Evolutionary conservation across 2,888 invertebrate genomes (phyloP), one percentile per base, ranked within the genome.

Genomic region (Drosophila barbarae): DNA sequence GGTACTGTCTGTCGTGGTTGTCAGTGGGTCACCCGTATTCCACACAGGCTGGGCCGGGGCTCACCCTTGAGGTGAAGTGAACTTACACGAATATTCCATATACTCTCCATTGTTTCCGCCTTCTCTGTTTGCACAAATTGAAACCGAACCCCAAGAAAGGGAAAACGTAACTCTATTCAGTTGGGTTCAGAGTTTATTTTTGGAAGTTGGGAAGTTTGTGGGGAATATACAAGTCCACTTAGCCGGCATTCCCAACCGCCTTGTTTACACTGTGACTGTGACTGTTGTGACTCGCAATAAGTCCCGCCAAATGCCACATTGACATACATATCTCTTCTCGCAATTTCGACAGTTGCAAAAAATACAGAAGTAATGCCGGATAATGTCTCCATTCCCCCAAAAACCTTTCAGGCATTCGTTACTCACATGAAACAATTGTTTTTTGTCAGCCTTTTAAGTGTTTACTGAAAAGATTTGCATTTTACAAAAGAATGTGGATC

Each of bases 21-120:
- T 67, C 73, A 78, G 55, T 82, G 82, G 78, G 78, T 79, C 82
- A 78, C 42, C 50, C 50, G n/a, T 47, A 65, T 39, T 51, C 44
- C 51, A 57, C 41, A 39, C 26, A 42, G 61, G 56, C 53, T 64
- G 76, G 73, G 71, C 65, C 59, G 57, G 52, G 61, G 30, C 46
- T 32, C 66, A 69, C 76, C 63, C 66, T 49, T 64, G 42, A 60
- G 23, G 57, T 39, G 47, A 28, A 46, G 49, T 56, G 60, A 56
- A 54, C 54, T 66, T 68, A 79, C 74, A 76, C 68, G 77, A 72
- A 72, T 76, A 68, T 51, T 51, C 54, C 57, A 77, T 77, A 41
- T 47, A 32, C 12, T 21, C 46, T 13, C 46, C 57, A 53, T 69
- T 69, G 53, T 69, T 54, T 49, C 58, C 34, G 50, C 50, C 34